Evolutionary conservation across 2,797 vertebrate species (phyloP).

Genomic region (Setipinna tenuifilis): DNA sequence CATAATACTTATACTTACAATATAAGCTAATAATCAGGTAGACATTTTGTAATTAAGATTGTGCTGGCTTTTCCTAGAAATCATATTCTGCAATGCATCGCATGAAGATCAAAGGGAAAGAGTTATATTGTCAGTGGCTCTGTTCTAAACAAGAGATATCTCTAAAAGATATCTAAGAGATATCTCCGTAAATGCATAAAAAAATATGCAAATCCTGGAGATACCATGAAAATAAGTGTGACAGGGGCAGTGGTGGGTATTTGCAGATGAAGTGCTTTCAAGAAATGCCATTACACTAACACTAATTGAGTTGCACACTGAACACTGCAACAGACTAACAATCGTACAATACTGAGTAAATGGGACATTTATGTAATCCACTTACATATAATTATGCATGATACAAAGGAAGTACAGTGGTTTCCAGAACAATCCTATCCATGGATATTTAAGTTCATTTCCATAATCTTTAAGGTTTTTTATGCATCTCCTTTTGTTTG

Average conservation of each 20-base stretch:
- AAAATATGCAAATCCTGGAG: background rate
- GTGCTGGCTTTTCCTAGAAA: background rate
- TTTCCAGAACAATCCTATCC: background rate
- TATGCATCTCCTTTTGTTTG: background rate
- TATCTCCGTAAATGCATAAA: background rate
- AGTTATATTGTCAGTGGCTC: background rate
- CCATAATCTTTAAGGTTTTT: background rate
- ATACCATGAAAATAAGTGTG: background rate
- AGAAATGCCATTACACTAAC: background rate
- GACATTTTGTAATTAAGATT: background rate
- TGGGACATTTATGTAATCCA: constrained; percentile 4
- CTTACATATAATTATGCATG: background rate
- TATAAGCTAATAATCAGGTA: background rate
- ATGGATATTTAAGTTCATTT: background rate
- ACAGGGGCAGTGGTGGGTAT: background rate
- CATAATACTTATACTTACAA: no score
- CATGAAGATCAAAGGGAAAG: background rate
- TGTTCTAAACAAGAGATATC: no score
- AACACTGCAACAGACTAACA: background rate
- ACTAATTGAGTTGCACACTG: background rate
- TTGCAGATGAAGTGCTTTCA: background rate
- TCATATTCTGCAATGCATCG: background rate
- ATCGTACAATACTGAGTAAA: background rate
- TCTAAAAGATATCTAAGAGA: no score
- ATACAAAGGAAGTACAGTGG: background rate